Conservation (phyloP, 2,113 vertebrate genomes). For the Oncorhynchus masou region DNA sequence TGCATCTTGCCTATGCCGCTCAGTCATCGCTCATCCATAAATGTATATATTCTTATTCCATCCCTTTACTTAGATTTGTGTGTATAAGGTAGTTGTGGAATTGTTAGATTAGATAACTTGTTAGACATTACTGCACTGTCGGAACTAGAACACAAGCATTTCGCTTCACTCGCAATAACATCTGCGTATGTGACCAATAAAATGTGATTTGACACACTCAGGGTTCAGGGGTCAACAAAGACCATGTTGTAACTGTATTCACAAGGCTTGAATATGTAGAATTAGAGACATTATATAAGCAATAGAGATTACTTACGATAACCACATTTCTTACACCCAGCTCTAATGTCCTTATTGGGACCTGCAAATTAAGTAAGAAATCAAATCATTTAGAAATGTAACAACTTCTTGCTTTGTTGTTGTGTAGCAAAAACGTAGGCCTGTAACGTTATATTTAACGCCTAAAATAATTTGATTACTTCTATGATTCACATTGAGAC, state of each 20-base stretch:
- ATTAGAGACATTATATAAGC: background rate
- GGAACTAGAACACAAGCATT: no score
- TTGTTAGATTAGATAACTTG: no score
- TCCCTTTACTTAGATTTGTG: no score
- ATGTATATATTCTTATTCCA: no score
- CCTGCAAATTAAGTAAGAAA: constrained; percentile 66
- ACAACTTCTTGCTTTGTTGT: background rate
- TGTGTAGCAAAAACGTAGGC: background rate
- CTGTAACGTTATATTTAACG: background rate
- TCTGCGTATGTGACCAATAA: no score
- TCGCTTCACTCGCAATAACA: no score
- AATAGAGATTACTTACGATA: constrained; percentile 87
- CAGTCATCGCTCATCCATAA: no score
- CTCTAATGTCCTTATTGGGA: constrained; percentile 95
- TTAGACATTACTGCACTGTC: no score
- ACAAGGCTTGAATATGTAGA: background rate
- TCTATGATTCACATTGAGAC: no score
- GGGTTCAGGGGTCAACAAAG: background rate
- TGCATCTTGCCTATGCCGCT: no score
- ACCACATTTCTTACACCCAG: constrained; percentile 97
- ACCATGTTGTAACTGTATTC: background rate
- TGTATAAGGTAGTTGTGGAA: no score
- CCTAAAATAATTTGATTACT: background rate
- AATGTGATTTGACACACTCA: background rate
- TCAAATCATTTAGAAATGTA: background rate